Base-by-base conservation (phyloP, 2,113 vertebrate species). In the Eublepharis macularius region DNA sequence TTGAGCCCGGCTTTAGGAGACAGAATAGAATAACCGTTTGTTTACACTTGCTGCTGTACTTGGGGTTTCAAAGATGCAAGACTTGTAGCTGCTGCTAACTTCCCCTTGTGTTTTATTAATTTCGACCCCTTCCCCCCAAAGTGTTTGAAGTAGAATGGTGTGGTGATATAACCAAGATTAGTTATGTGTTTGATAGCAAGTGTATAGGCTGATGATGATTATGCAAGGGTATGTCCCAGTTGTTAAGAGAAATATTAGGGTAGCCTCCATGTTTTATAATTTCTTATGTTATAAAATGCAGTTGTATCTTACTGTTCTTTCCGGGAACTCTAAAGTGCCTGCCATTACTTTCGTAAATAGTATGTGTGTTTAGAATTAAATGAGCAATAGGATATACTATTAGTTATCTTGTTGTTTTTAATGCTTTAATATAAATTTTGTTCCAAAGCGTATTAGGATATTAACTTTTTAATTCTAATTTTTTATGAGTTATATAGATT, bases 151-250 rank as follows among this genome's bases (percentile, higher is more conserved):
- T 29, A 68, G 65, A 47, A 69, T 47, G 10, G 7, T 36, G 29
- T 26, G 34, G 12, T 80, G 43, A 82, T 87, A 75, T 87, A 63
- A 60, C 3, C 13, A 36, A 72, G 51, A 60, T 79, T 79, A 87
- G 51, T 29, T 63, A n/a, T 34, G 24, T 60, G 39, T 79, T 76
- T 12, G n/a, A 19, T 29, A 70, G 4, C 19, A 36, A 76, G 14
- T 19, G 14, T 51, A 34, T 76, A 45, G 43, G 4, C 34, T 81
- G 69, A 69, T 36, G 69, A 69, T 36, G 32, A 45, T 45, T 72
- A 73, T 49, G 45, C 39, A 63, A 72, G 4, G 21, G 32, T 21
- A 6, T 80, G 32, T 8, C n/a, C 45, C n/a, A 16, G 21, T 63
- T 79, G 21, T 60, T 45, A 29, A 45, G 57, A 34, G 60, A 60